phyloP scores from a whole-genome alignment of 2,888 invertebrate genomes.

The Urechis unicinctus region DNA sequence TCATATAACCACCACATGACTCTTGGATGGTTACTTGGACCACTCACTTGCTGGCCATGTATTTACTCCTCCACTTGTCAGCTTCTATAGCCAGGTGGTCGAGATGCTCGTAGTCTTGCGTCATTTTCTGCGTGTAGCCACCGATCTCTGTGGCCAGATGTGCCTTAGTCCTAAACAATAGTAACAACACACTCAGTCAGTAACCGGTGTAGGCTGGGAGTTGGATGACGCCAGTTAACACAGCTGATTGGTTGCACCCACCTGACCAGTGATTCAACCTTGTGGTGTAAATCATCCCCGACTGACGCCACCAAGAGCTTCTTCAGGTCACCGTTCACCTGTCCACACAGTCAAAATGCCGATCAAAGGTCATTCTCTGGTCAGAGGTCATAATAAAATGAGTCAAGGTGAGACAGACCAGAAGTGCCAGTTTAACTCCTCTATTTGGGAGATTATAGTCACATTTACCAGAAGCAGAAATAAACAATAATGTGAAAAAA shows the following conservation, averaged over 20 bases:
- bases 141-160: slow-evolving; percentile 78
- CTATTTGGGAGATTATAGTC: no score
- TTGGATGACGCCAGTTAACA: neutral
- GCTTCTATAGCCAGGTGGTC: slow-evolving; percentile 89
- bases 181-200: neutral
- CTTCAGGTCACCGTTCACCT: slow-evolving; percentile 88
- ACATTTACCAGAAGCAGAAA: neutral
- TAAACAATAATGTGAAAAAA: no score
- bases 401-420: no score
- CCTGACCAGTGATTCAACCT: slow-evolving; percentile 83
- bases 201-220: no score
- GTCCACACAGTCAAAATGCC: slow-evolving; percentile 2
- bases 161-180: slow-evolving; percentile 65
- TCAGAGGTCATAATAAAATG: no score
- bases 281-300: slow-evolving; percentile 84
- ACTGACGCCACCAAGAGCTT: slow-evolving; percentile 88
- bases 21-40: neutral
- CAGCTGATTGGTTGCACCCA: slow-evolving; percentile 13
- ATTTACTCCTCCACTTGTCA: slow-evolving; percentile 95
- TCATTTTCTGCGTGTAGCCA: slow-evolving; percentile 73
- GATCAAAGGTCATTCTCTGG: no score
- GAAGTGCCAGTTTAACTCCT: no score
- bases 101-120: slow-evolving; percentile 75
- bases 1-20: no score
- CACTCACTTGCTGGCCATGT: slow-evolving; percentile 66